Conservation (phyloP, 2,113 vertebrate species). For the Otolemur garnettii region DNA sequence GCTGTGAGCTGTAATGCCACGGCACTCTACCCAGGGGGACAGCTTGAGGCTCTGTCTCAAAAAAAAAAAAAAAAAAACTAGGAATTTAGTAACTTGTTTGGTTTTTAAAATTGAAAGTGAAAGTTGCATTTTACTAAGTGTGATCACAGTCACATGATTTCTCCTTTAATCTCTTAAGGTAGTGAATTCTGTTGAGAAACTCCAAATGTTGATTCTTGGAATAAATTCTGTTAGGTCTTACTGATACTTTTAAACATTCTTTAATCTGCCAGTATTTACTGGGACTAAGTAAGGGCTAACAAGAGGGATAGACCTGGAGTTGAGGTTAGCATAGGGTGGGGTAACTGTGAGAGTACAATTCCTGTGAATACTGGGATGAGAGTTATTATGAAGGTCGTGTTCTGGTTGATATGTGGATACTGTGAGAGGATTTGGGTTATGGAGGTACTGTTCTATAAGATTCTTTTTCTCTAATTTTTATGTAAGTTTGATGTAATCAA, state of each 20-base stretch:
- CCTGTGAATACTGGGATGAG: too few relatives aligned
- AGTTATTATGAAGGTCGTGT: background rate
- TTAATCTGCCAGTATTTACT: background rate
- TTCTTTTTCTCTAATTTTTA: background rate
- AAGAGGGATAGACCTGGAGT: background rate
- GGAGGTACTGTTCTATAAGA: background rate
- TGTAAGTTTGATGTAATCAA: background rate
- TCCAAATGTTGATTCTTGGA: slow-evolving; percentile 14
- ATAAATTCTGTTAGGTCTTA: background rate
- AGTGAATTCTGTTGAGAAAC: background rate
- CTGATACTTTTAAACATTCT: background rate
- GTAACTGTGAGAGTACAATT: too few relatives aligned
- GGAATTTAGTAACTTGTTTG: background rate
- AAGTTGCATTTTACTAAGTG: background rate
- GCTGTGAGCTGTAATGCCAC: too few relatives aligned
- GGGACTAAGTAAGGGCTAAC: background rate
- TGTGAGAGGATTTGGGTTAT: background rate
- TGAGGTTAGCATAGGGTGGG: background rate
- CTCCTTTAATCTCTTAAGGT: background rate
- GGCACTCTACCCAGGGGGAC: too few relatives aligned
- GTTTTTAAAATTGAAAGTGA: background rate
- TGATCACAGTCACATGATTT: background rate
- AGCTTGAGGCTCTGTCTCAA: too few relatives aligned
- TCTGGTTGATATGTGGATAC: background rate
- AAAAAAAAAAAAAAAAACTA: too few relatives aligned